Evolutionary conservation across 2,113 vertebrate genomes (phyloP).

Genomic region (Callopanchax toddi): DNA sequence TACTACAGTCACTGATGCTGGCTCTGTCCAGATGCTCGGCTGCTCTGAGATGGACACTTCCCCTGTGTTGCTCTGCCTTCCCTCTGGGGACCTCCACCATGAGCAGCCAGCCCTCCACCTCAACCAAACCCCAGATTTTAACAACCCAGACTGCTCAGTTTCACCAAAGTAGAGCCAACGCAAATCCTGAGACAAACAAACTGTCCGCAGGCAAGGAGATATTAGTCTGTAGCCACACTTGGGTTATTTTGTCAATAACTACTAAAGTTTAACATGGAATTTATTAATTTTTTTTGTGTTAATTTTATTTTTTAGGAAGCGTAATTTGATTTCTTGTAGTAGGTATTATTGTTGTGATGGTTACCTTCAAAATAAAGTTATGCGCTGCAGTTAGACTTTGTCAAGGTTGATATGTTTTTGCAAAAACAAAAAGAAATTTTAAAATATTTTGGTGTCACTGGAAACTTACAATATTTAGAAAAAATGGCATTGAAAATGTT

Average conservation of each 20-base stretch:
- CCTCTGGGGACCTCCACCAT: constrained; percentile 20
- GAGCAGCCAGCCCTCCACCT: constrained; percentile 39
- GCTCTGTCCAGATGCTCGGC: constrained; percentile 49
- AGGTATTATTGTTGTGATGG: no score
- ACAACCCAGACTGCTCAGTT: constrained; percentile 51
- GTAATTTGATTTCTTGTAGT: background rate
- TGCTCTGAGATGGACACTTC: constrained; percentile 48
- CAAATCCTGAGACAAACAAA: constrained; percentile 61
- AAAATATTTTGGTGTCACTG: no score
- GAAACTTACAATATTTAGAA: no score
- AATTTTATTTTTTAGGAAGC: background rate
- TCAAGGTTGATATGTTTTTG: no score
- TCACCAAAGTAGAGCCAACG: constrained; percentile 64
- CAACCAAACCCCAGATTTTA: constrained; percentile 34
- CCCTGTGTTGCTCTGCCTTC: constrained; percentile 35
- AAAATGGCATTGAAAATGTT: no score
- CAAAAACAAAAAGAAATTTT: no score
- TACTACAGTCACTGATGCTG: constrained; percentile 30
- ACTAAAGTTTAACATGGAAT: no score
- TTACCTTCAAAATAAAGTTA: no score
- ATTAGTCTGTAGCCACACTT: no score
- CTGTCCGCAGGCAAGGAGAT: constrained; percentile 69
- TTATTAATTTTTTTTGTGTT: no score
- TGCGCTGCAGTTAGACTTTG: no score
- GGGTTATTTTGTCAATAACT: background rate